These are phyloP conservation scores for Nomada fucata DNA, from an alignment of 2,888 invertebrate genomes.

Conservation along the genomic window DNA sequence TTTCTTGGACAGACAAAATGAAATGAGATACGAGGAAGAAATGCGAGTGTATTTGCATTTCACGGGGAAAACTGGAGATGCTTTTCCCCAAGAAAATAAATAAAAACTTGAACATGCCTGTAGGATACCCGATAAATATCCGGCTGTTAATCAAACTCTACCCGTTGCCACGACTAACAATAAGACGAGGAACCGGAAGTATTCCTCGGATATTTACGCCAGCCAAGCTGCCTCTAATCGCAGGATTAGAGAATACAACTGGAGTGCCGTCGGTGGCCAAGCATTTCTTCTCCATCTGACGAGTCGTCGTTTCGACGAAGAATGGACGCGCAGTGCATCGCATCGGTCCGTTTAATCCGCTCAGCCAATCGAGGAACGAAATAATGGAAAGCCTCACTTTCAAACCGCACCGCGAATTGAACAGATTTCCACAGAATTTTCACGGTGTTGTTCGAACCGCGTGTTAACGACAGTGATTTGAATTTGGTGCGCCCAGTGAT, in stretches of 20 bases:
- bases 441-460: neutral
- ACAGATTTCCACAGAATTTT: neutral
- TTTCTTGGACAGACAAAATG: neutral
- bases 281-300: slow-evolving; percentile 5
- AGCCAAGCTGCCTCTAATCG: slow-evolving; percentile 14
- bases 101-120: neutral
- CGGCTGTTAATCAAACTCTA: slow-evolving; percentile 16
- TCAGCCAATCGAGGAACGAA: neutral
- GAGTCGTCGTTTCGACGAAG: slow-evolving; percentile 28
- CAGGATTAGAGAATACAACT: slow-evolving; percentile 17
- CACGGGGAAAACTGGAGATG: slow-evolving; percentile 24
- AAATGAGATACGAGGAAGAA: neutral
- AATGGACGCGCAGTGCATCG: slow-evolving; percentile 23
- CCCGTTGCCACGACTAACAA: neutral
- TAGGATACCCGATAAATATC: neutral
- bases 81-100: neutral
- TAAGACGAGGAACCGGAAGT: neutral
- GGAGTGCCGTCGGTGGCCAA: neutral
- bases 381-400: neutral
- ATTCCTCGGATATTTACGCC: slow-evolving; percentile 8
- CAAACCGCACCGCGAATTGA: too few relatives aligned
- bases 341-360: slow-evolving; percentile 30
- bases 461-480: too few relatives aligned
- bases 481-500: too few relatives aligned
- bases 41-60: neutral